Conservation (phyloP, 2,888 invertebrate genomes). For the Cryptocephalus primarius region DNA sequence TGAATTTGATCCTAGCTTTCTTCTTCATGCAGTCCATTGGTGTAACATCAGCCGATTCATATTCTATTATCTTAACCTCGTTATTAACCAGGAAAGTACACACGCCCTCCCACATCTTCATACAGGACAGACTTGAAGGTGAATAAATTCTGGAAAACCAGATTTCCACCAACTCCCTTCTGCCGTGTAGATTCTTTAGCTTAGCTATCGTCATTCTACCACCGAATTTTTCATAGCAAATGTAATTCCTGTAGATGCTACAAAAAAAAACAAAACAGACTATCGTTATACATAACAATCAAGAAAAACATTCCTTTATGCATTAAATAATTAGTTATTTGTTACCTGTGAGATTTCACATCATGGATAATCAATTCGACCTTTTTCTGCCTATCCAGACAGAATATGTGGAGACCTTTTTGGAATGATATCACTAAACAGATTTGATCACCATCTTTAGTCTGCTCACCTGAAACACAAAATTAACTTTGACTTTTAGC, state of each 20-base stretch:
- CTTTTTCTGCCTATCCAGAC: constrained; percentile 16
- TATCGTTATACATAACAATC: background rate
- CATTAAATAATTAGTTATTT: too few species aligned
- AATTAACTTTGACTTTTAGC: background rate
- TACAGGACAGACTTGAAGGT: constrained; percentile 28
- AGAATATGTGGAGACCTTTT: constrained; percentile 19
- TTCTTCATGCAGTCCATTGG: constrained; percentile 23
- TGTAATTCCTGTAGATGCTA: constrained; percentile 29
- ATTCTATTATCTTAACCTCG: constrained; percentile 28
- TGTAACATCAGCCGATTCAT: constrained; percentile 21
- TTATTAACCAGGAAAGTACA: constrained; percentile 32
- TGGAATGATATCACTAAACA: constrained; percentile 21
- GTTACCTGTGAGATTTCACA: constrained; percentile 26
- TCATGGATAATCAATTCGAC: constrained; percentile 21
- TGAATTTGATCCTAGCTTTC: constrained; percentile 18
- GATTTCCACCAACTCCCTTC: constrained; percentile 24
- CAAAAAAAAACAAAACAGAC: constrained; percentile 12
- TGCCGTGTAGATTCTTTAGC: constrained; percentile 19
- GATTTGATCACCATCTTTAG: constrained; percentile 12
- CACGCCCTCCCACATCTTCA: constrained; percentile 32
- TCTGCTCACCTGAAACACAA: constrained; percentile 15
- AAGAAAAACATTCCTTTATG: background rate
- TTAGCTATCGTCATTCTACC: constrained; percentile 31
- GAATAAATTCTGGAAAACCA: constrained; percentile 34
- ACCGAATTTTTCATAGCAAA: constrained; percentile 32